Conservation (phyloP, 1,140 invertebrate species). For the Cepaea nemoralis region DNA sequence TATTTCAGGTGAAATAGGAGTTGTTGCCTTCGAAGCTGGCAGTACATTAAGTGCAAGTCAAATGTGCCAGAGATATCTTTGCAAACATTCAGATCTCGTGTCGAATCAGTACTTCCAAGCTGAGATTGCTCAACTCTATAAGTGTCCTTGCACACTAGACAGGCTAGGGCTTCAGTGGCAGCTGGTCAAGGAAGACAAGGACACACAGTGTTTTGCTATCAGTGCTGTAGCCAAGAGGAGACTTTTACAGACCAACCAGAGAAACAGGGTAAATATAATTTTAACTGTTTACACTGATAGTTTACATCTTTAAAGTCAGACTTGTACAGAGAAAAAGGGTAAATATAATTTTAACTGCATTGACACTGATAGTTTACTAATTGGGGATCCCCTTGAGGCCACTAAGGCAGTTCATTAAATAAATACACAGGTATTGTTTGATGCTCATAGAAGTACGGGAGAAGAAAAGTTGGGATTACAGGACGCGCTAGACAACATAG, state of each 20-base stretch:
- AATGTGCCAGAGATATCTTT: not conserved
- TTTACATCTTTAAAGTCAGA: too few species aligned
- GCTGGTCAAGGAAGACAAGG: not conserved
- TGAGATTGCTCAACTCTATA: not conserved
- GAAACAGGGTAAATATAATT: not conserved
- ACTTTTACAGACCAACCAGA: not conserved
- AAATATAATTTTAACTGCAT: too few species aligned
- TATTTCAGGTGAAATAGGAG: not conserved
- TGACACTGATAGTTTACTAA: too few species aligned
- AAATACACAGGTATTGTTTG: too few species aligned
- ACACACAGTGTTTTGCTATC: not conserved
- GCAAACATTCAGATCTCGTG: not conserved
- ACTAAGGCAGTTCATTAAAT: too few species aligned
- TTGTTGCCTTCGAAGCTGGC: not conserved
- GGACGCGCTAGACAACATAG: too few species aligned
- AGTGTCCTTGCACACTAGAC: not conserved
- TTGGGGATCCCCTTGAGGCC: too few species aligned
- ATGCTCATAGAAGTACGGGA: too few species aligned
- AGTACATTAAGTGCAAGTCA: not conserved
- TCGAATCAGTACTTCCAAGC: not conserved
- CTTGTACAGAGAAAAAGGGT: too few species aligned
- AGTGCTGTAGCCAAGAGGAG: conserved; percentile 1
- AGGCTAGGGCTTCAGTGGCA: conserved; percentile 9
- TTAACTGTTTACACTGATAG: too few species aligned
- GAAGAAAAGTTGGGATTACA: too few species aligned